Base-by-base conservation (phyloP, 2,113 vertebrate species). In the Gorsachius goisagi region DNA sequence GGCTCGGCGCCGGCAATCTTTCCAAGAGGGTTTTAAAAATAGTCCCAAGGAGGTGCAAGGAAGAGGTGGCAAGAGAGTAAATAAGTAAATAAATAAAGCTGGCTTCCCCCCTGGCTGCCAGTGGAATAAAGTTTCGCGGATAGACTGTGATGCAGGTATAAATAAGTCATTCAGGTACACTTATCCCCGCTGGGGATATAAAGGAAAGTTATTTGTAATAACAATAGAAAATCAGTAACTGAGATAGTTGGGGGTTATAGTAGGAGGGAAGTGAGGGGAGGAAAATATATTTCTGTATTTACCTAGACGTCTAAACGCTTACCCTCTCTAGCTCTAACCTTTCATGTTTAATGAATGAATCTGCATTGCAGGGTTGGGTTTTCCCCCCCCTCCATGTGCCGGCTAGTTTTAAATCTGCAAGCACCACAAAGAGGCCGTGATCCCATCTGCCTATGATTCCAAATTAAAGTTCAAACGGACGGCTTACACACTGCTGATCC, bases 381-480 rank as follows among this genome's bases (percentile, higher is more conserved):
- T 97, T 97, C 81, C 27, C 60, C 15, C 14, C 74, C 89, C 92
- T 95, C 95, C 84, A 71, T 95, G 96, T 93, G 92, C 92, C 76
- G 97, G 98, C 97, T 97, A 97, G 98, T 98, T 98, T 98, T 95
- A 95, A 97, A 96, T 97, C 98, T 98, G 98, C 98, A 92, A 96
- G 95, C 95, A 97, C 93, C 97, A 84, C 92, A 97, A 97, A 98
- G 97, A 98, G 96, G 97, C 94, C 97, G 83, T 98, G 98, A 98
- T 98, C 97, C 98, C 98, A 98, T 98, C 98, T 98, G 98, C 97
- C 96, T 98, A 90, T 96, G 97, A 97, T 96, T 98, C 97, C 97
- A 97, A 98, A 98, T 98, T 97, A 98, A 98, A 98, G 98, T 98
- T 98, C 98, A 98, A 97, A 98, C 97, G 97, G 96, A 86, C 97